These are phyloP conservation scores for Cotesia congregata DNA, from an alignment of 2,888 invertebrate genomes.

Conservation along the genomic window DNA sequence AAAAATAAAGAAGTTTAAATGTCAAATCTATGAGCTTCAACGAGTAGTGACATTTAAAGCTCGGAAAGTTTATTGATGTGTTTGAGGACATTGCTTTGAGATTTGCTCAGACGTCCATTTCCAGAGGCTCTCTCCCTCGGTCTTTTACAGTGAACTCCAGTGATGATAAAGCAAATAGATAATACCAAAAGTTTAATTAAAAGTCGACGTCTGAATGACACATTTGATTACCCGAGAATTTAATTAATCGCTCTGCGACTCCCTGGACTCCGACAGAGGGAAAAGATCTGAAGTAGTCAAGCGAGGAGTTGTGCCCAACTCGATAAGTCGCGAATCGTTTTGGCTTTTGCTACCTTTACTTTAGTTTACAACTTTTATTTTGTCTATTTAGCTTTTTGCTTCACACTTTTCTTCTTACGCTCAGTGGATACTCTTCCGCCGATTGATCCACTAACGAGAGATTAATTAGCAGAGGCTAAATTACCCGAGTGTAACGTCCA, in stretches of 20 bases:
- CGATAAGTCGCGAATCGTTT: slow-evolving; percentile 63
- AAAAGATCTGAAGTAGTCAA: slow-evolving; percentile 34
- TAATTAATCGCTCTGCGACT: slow-evolving; percentile 68
- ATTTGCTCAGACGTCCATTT: slow-evolving; percentile 28
- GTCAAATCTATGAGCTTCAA: neutral
- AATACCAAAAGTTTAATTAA: slow-evolving; percentile 71
- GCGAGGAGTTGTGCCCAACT: slow-evolving; percentile 39
- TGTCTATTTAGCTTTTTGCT: slow-evolving; percentile 26
- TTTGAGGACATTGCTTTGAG: slow-evolving; percentile 2
- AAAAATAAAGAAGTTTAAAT: neutral
- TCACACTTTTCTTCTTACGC: slow-evolving; percentile 42
- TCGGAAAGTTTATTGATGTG: neutral
- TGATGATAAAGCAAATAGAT: slow-evolving; percentile 71
- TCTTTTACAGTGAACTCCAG: slow-evolving; percentile 47
- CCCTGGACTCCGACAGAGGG: slow-evolving; percentile 24
- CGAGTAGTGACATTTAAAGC: neutral
- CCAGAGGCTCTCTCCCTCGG: slow-evolving; percentile 8
- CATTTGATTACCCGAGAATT: slow-evolving; percentile 71
- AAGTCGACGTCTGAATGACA: slow-evolving; percentile 70
- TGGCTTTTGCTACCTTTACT: neutral
- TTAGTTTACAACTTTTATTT: slow-evolving; percentile 23
- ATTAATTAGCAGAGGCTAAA: slow-evolving; percentile 60
- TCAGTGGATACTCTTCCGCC: slow-evolving; percentile 40
- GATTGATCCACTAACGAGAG: slow-evolving; percentile 58
- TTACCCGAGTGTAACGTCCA: slow-evolving; percentile 46